Percentiles rank a stretch among this genome's conserved stretches.
phyloP scores from a whole-genome alignment of 2,888 invertebrate species.

The Yponomeuta evonymella region DNA sequence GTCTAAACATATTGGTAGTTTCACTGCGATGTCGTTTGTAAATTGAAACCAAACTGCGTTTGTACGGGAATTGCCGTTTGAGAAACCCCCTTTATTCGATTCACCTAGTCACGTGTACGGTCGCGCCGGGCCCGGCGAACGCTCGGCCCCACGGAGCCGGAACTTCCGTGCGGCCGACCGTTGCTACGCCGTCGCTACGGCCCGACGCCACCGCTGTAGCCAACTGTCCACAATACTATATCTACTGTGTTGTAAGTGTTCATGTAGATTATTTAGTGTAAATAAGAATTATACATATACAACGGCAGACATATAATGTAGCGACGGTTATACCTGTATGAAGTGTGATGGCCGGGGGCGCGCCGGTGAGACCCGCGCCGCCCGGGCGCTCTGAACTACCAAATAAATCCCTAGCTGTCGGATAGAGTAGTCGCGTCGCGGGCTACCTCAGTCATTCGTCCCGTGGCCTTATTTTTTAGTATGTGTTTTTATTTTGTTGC shows the following conservation, averaged over 20 bases:
- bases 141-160: slow-evolving; percentile 17
- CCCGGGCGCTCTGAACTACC: background rate
- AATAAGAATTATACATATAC: slow-evolving; percentile 65
- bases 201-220: slow-evolving; percentile 37
- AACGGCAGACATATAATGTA: slow-evolving; percentile 51
- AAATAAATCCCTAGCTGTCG: slow-evolving; percentile 14
- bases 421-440: slow-evolving; percentile 58
- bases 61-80: background rate
- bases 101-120: slow-evolving; percentile 65
- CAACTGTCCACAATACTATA: slow-evolving; percentile 65
- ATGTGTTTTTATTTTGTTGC: slow-evolving; percentile 62
- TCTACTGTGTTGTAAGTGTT: slow-evolving; percentile 71
- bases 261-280: slow-evolving; percentile 68
- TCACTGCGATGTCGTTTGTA: background rate
- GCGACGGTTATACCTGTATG: slow-evolving; percentile 37
- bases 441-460: slow-evolving; percentile 72
- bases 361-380: slow-evolving; percentile 13
- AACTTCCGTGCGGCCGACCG: slow-evolving; percentile 19
- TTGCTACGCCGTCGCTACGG: background rate
- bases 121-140: slow-evolving; percentile 38
- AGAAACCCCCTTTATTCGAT: slow-evolving; percentile 49
- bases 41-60: too few relatives aligned
- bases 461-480: slow-evolving; percentile 62
- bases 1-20: too few relatives aligned
- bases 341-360: slow-evolving; percentile 16